Evolutionary conservation across 2,888 invertebrate genomes (phyloP).

Genomic region (Leptura quadrifasciata): DNA sequence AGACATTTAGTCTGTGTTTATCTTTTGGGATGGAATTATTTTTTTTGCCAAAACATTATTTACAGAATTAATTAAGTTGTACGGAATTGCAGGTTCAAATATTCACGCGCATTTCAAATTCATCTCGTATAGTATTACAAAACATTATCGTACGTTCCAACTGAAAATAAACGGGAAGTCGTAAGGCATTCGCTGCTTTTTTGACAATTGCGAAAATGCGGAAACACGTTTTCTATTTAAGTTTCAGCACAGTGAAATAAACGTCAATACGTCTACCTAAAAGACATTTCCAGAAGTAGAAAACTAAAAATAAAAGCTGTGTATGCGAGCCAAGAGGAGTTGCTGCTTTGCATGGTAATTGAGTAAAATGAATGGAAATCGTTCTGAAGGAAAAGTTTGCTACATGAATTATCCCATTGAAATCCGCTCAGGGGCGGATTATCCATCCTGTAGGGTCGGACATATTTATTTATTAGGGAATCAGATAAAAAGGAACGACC

Average conservation of each 20-base stretch:
- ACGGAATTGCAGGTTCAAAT: too few species aligned
- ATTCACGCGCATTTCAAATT: too few species aligned
- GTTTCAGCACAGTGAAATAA: conserved; percentile 17
- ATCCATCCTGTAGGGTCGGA: not conserved
- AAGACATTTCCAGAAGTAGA: conserved; percentile 14
- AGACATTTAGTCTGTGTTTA: too few species aligned
- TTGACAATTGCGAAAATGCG: conserved; percentile 8
- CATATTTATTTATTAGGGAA: not conserved
- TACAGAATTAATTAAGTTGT: too few species aligned
- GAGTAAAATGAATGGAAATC: conserved; percentile 45
- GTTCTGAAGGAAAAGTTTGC: conserved; percentile 41
- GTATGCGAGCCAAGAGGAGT: conserved; percentile 32
- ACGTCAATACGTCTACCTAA: conserved; percentile 30
- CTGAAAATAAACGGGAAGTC: conserved; percentile 8
- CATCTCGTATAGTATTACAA: too few species aligned
- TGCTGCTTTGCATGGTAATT: conserved; percentile 44
- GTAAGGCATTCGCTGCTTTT: not conserved
- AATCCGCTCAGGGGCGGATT: conserved; percentile 28
- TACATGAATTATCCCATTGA: conserved; percentile 38
- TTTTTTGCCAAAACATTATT: too few species aligned
- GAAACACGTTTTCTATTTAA: conserved; percentile 19
- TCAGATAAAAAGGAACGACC: not conserved
- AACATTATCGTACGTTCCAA: not conserved
- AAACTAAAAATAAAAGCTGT: conserved; percentile 35
- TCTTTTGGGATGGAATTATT: too few species aligned